These are phyloP conservation scores for Thamnophis sirtalis DNA, from an alignment of 2,113 vertebrate species.

Conservation along the genomic window DNA sequence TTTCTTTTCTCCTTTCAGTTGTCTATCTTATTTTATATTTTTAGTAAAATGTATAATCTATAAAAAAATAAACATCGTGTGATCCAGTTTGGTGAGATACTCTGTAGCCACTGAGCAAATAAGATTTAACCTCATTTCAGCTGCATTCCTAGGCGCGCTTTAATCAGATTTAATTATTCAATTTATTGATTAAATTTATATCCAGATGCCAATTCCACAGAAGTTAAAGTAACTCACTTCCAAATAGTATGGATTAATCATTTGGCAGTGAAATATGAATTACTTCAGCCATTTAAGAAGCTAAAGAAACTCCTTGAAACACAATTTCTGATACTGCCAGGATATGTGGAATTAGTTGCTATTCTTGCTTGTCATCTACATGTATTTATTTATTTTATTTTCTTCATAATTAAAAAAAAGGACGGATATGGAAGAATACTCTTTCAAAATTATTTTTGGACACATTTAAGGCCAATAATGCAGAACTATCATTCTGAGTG, in stretches of 20 bases:
- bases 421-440: not conserved
- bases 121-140: not conserved
- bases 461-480: not conserved
- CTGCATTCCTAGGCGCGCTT: not conserved
- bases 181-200: not conserved
- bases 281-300: constrained; percentile 6
- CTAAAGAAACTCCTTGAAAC: not conserved
- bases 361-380: not conserved
- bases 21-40: not conserved
- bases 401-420: constrained; percentile 19
- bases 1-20: too few species aligned
- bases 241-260: not conserved
- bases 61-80: not conserved
- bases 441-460: not conserved
- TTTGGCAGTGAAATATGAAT: not conserved
- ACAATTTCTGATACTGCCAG: not conserved
- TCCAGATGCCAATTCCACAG: not conserved
- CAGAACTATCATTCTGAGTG: not conserved
- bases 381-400: not conserved
- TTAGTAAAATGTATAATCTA: not conserved
- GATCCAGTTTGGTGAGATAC: not conserved
- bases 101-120: not conserved
- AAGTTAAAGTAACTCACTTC: not conserved
- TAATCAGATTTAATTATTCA: not conserved
- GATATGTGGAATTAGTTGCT: not conserved